Evolutionary conservation across 1,140 invertebrate species (phyloP), one percentile per base, ranked within the genome.

Genomic region (Macrobrachium rosenbergii): DNA sequence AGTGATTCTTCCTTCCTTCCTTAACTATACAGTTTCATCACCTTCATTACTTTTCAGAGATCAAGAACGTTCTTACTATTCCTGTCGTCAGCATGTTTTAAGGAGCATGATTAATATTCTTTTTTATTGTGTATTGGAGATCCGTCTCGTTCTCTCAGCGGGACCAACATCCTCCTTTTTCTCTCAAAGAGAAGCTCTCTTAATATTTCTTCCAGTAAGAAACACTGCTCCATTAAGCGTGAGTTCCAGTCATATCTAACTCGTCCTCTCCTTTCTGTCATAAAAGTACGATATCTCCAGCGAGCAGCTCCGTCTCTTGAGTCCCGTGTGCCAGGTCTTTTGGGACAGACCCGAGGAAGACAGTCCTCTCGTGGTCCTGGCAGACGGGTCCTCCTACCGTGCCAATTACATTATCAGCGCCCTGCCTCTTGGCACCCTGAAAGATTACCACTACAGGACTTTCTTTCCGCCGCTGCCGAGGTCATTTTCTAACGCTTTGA

Each of bases 311-410:
- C 75, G 45, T 7, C 59, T 78, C 23, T 19, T 59, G 19, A 78
- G 60, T 8, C 83, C 83, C 62, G 75, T 85, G 59, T 85, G 83
- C n/a, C 58, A 78, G 23, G 75, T 85, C 60, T 85, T 78, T 63
- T 85, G 83, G 83, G 75, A 85, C 62, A 59, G 67, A 43, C 28
- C 73, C 28, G 75, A 60, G 6, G 62, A 62, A 14, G 28, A 43
- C 0, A 21, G n/a, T 21, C 10, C 62, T 23, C 43, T 85, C 60
- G 83, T 85, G 75, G 83, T 85, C 59, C 63, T 76, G 21, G 75
- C 75, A 3, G 83, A 85, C 43, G 83, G 83, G 14, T 77, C 83
- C 60, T 85, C 83, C 43, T 85, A 64, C 62, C 83, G 77, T 7
- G 60, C 75, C 21, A 21, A 85, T 5, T 64, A 78, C 75, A 19